Base-by-base conservation (phyloP, 2,797 vertebrate genomes). In the Falco novaeseelandiae region DNA sequence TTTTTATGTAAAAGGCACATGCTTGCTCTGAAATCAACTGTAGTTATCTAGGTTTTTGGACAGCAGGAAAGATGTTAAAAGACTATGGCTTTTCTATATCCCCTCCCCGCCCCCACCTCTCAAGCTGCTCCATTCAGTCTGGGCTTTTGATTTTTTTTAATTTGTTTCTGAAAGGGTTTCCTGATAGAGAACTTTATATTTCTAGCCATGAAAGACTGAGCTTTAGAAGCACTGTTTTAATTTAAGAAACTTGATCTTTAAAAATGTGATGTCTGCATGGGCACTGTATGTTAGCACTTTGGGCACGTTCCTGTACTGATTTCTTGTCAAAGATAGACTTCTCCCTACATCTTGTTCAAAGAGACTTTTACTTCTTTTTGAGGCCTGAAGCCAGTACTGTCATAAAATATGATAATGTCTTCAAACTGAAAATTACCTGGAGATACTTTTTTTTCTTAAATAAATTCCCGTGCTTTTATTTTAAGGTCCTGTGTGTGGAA, bases 371-470 rank as follows among this genome's bases (percentile, higher is more conserved):
- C 58, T 32, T 83, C 48, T 65, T 91, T 91, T 58, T 62, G 55
- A 70, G 46, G 36, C 77, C 77, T 80, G 58, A 87, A 89, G 73
- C 57, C 14, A 12, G 8, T 51, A 40, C n/a, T 79, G 34, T 82
- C 38, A 14, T 87, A 91, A 95, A 93, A 81, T 89, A 62, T 65
- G 63, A 36, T 85, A 86, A 85, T 74, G 21, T 74, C 81, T 93
- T 96, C 40, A 87, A 94, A 85, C 34, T 81, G 80, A 83, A 79
- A 78, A 69, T 80, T 93, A 93, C 81, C 61, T 91, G 62, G 61
- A 83, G 87, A 59, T 90, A 40, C 76, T 90, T 62, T 87, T 62
- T 87, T 88, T 94, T 59, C 72, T 94, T 76, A 58, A 66, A 67
- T 87, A 84, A 59, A 77, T 89, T 73, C 52, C 12, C 52, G 14